A percentile compares a stretch with the other conserved stretches of the same genome.
phyloP scores from a whole-genome alignment of 1,140 invertebrate species.

The Tetranychus cinnabarinus region DNA sequence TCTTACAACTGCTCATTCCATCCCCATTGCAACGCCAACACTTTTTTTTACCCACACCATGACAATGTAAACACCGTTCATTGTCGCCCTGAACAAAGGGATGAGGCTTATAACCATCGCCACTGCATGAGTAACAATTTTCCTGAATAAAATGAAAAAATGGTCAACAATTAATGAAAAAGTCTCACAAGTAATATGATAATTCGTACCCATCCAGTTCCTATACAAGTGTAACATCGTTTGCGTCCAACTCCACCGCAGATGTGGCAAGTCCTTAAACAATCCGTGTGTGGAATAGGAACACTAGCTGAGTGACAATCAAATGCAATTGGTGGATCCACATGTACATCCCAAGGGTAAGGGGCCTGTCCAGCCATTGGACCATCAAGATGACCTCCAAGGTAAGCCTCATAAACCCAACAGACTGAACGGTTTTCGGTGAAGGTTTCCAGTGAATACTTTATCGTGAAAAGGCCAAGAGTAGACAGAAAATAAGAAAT shows the following conservation, averaged over 20 bases:
- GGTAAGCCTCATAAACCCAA: constrained; percentile 30
- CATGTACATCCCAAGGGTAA: constrained; percentile 30
- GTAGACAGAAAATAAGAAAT: constrained; percentile 7
- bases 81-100: constrained; percentile 14
- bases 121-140: constrained; percentile 19
- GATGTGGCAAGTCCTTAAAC: constrained; percentile 29
- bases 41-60: constrained; percentile 16
- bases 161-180: neutral
- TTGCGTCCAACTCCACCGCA: constrained; percentile 27
- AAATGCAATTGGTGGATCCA: constrained; percentile 22
- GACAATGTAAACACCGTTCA: constrained; percentile 25
- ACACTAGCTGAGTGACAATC: constrained; percentile 23
- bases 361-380: constrained; percentile 25
- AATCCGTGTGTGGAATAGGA: constrained; percentile 32
- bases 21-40: constrained; percentile 25
- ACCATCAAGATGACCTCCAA: constrained; percentile 14
- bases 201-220: constrained; percentile 20
- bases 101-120: constrained; percentile 19
- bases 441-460: constrained; percentile 35
- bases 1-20: constrained; percentile 23
- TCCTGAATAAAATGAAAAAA: constrained; percentile 1
- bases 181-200: neutral
- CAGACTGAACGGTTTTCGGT: constrained; percentile 29
- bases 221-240: constrained; percentile 27
- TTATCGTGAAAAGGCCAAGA: neutral